These are phyloP conservation scores for Molorchus minor DNA, from an alignment of 2,888 invertebrate genomes.

Conservation along the genomic window DNA sequence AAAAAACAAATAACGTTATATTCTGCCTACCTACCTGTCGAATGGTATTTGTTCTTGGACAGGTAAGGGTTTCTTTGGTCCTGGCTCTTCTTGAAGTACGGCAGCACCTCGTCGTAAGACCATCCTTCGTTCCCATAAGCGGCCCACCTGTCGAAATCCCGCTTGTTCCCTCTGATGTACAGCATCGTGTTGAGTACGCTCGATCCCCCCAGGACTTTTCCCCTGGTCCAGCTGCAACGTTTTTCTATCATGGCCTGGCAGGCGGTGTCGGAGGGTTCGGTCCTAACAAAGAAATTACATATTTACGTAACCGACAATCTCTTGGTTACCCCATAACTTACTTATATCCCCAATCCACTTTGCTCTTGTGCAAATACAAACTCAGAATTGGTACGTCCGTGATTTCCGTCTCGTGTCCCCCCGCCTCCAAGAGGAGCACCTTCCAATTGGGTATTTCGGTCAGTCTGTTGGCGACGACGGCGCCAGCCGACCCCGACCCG, in stretches of 20 bases:
- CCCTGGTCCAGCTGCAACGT: conserved; percentile 89
- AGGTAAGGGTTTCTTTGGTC: conserved; percentile 90
- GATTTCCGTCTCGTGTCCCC: conserved; percentile 87
- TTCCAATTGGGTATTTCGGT: conserved; percentile 82
- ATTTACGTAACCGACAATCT: background rate
- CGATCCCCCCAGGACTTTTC: conserved; percentile 88
- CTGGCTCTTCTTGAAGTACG: conserved; percentile 86
- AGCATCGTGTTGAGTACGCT: conserved; percentile 91
- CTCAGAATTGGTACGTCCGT: conserved; percentile 89
- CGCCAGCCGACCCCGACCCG: conserved; percentile 86
- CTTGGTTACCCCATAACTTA: too few species aligned
- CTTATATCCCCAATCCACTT: conserved; percentile 91
- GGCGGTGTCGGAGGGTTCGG: conserved; percentile 83
- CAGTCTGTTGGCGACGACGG: conserved; percentile 83
- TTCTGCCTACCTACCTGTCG: too few species aligned
- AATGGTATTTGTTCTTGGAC: conserved; percentile 78
- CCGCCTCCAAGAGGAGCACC: conserved; percentile 83
- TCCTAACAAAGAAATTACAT: conserved; percentile 62
- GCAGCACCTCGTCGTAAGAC: conserved; percentile 82
- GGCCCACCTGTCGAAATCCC: conserved; percentile 91
- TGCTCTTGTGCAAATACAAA: conserved; percentile 87
- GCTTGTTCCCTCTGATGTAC: conserved; percentile 86
- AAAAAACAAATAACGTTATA: conserved; percentile 5
- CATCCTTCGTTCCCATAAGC: conserved; percentile 86
- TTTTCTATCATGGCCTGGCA: conserved; percentile 88